These are phyloP conservation scores for Pycnonotus jocosus DNA, from an alignment of 2,113 vertebrate genomes.

Conservation along the genomic window DNA sequence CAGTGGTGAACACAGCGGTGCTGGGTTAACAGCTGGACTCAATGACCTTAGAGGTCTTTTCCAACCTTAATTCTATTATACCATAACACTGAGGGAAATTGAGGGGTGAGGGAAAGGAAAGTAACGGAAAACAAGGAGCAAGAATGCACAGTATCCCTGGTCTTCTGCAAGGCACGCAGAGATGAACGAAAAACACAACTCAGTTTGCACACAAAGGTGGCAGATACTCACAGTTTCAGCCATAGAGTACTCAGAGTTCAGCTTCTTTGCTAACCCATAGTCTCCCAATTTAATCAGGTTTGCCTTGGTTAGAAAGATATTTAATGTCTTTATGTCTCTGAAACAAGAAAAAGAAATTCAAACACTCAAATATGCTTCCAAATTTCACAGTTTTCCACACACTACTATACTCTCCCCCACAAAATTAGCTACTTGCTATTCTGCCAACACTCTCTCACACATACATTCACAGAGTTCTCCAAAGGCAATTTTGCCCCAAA, in stretches of 20 bases:
- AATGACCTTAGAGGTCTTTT: neutral
- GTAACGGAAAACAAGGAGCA: neutral
- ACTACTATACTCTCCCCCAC: neutral
- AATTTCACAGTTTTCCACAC: neutral
- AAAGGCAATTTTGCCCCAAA: neutral
- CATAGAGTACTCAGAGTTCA: slow-evolving; percentile 94
- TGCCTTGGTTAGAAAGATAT: slow-evolving; percentile 98
- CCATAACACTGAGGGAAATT: neutral
- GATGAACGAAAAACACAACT: neutral
- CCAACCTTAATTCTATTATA: neutral
- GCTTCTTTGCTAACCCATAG: slow-evolving; percentile 95
- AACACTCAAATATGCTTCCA: neutral
- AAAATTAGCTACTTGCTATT: neutral
- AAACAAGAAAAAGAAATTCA: slow-evolving; percentile 1
- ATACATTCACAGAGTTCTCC: neutral
- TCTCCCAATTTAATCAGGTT: slow-evolving; percentile 97
- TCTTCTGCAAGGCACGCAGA: neutral
- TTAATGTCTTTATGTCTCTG: slow-evolving; percentile 98
- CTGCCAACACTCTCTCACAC: neutral
- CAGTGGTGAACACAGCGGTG: neutral
- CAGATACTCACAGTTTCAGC: slow-evolving; percentile 88
- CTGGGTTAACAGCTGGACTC: neutral
- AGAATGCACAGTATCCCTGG: neutral
- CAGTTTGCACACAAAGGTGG: neutral
- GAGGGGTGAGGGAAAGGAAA: neutral